These are phyloP conservation scores for human DNA, from an alignment of 2,113 vertebrate species.

Conservation along the genomic window DNA sequence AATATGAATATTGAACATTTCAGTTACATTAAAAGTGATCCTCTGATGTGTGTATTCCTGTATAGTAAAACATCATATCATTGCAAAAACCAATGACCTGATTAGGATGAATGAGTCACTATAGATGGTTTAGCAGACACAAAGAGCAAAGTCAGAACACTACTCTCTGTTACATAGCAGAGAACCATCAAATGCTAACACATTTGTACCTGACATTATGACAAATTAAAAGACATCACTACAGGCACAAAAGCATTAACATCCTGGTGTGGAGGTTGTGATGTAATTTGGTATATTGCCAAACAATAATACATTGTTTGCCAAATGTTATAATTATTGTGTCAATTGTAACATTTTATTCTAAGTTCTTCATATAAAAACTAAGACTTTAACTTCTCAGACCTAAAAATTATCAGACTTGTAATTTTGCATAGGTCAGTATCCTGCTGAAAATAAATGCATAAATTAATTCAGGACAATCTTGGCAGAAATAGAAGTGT, in stretches of 20 bases:
- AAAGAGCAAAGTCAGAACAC: not conserved
- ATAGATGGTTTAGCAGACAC: not conserved
- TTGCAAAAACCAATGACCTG: not conserved
- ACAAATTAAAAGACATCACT: conserved; percentile 67
- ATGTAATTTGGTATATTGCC: conserved; percentile 40
- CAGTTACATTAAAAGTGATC: not conserved
- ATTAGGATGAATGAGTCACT: not conserved
- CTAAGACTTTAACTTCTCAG: conserved; percentile 51
- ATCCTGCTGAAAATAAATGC: conserved; percentile 57
- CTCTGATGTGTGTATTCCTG: not conserved
- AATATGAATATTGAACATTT: not conserved
- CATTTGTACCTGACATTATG: conserved; percentile 39
- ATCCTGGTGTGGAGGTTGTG: conserved; percentile 26
- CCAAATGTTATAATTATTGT: conserved; percentile 56
- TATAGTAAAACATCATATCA: not conserved
- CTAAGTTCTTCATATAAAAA: conserved; percentile 21
- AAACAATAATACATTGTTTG: conserved; percentile 60
- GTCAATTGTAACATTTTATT: not conserved
- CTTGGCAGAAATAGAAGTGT: not conserved
- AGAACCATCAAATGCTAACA: not conserved
- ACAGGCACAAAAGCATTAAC: conserved; percentile 42
- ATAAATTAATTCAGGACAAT: conserved; percentile 42
- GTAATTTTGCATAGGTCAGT: conserved; percentile 49
- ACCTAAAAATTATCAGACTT: conserved; percentile 57
- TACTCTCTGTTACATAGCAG: not conserved